Conservation (phyloP, 1,140 invertebrate genomes). For the Eufriesea mexicana region DNA sequence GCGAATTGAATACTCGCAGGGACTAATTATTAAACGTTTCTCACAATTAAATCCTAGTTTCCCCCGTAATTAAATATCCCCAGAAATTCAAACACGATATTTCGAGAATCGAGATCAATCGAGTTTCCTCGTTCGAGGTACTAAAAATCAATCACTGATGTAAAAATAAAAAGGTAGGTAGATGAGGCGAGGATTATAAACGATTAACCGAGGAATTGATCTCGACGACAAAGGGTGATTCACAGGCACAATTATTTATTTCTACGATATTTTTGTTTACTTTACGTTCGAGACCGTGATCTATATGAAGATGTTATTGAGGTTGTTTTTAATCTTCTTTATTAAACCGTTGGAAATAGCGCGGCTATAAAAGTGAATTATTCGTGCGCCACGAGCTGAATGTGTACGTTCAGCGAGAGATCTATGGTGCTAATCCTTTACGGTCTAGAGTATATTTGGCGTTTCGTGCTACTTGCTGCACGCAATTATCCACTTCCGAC, state of each 20-base stretch:
- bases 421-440: constrained; percentile 9
- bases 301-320: background rate
- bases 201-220: background rate
- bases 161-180: too few relatives aligned
- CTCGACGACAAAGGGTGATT: too few relatives aligned
- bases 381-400: background rate
- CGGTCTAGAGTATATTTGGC: background rate
- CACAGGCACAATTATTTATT: background rate
- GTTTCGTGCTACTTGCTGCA: background rate
- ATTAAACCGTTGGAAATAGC: constrained; percentile 2
- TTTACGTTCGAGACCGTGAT: background rate
- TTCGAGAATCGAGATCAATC: too few relatives aligned
- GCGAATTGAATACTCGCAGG: too few relatives aligned
- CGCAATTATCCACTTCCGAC: background rate
- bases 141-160: too few relatives aligned
- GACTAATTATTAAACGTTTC: too few relatives aligned
- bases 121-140: too few relatives aligned
- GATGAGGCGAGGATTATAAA: background rate
- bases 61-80: too few relatives aligned
- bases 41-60: too few relatives aligned
- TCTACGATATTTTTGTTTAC: background rate
- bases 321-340: constrained; percentile 10
- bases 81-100: too few relatives aligned
- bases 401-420: background rate
- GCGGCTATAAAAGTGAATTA: background rate